phyloP scores from a whole-genome alignment of 2,797 vertebrate genomes.

The Rhodeus uyekii region DNA sequence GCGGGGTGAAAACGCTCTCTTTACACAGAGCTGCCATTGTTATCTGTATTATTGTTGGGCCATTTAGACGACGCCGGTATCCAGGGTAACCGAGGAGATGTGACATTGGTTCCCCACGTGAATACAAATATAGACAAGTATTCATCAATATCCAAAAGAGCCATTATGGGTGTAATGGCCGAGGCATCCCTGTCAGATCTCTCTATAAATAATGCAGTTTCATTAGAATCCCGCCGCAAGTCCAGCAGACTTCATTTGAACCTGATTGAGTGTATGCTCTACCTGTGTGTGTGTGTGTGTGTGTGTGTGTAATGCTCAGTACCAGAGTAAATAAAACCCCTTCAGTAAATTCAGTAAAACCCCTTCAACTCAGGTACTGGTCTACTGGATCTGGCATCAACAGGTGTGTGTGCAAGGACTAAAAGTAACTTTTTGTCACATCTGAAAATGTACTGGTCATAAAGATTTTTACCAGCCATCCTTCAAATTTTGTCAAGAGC shows the following conservation, averaged over 20 bases:
- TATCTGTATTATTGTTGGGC: slow-evolving; percentile 73
- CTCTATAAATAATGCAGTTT: slow-evolving; percentile 72
- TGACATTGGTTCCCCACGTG: slow-evolving; percentile 66
- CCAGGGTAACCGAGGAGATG: slow-evolving; percentile 70
- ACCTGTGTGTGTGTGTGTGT: background rate
- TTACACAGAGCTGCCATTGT: slow-evolving; percentile 67
- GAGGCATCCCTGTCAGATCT: slow-evolving; percentile 62
- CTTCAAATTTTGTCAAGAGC: background rate
- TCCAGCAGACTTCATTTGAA: slow-evolving; percentile 36
- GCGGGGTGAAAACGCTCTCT: slow-evolving; percentile 63
- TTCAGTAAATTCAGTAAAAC: slow-evolving; percentile 15
- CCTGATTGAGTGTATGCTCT: slow-evolving; percentile 15
- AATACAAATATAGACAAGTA: slow-evolving; percentile 74
- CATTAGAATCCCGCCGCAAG: slow-evolving; percentile 59
- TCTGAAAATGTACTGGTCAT: too few species aligned
- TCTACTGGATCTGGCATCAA: background rate
- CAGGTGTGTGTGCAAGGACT: slow-evolving; percentile 7
- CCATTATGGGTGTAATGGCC: slow-evolving; percentile 72
- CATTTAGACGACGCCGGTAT: slow-evolving; percentile 71
- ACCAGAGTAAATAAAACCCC: slow-evolving; percentile 41
- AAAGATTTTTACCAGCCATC: background rate
- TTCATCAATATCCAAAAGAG: slow-evolving; percentile 72
- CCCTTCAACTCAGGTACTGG: background rate
- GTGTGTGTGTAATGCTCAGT: background rate
- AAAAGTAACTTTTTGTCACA: background rate